Conservation (phyloP, 2,113 vertebrate genomes). For the Protobothrops flavoviridis region DNA sequence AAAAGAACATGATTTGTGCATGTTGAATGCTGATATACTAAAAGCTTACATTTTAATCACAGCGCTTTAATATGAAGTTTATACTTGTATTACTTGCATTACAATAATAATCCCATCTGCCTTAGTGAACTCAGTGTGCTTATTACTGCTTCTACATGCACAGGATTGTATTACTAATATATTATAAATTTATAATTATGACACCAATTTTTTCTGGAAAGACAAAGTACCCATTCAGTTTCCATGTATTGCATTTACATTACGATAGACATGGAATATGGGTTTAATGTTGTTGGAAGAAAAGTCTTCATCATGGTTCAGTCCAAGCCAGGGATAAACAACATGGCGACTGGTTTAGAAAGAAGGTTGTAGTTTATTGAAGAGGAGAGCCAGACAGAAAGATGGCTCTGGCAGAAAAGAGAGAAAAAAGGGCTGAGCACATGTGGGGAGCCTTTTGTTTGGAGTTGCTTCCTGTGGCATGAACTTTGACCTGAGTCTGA, state of each 20-base stretch:
- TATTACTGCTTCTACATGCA: slow-evolving; percentile 1
- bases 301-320: too few relatives aligned
- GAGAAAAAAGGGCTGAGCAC: too few relatives aligned
- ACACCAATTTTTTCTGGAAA: neutral
- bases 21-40: neutral
- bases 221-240: neutral
- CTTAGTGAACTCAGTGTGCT: neutral
- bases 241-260: neutral
- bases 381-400: too few relatives aligned
- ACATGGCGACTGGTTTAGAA: too few relatives aligned
- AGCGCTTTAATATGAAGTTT: slow-evolving; percentile 19
- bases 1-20: neutral
- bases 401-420: too few relatives aligned
- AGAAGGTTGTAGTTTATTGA: too few relatives aligned
- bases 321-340: too few relatives aligned
- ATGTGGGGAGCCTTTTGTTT: too few relatives aligned
- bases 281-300: neutral
- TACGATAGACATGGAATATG: neutral
- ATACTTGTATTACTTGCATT: neutral
- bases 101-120: neutral
- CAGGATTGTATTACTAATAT: neutral
- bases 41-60: neutral
- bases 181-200: neutral
- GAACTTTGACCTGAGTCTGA: too few relatives aligned
- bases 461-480: too few relatives aligned